Evolutionary conservation across 2,113 vertebrate species (phyloP), one percentile per base, ranked within the genome.

Genomic region (Alexandromys fortis): DNA sequence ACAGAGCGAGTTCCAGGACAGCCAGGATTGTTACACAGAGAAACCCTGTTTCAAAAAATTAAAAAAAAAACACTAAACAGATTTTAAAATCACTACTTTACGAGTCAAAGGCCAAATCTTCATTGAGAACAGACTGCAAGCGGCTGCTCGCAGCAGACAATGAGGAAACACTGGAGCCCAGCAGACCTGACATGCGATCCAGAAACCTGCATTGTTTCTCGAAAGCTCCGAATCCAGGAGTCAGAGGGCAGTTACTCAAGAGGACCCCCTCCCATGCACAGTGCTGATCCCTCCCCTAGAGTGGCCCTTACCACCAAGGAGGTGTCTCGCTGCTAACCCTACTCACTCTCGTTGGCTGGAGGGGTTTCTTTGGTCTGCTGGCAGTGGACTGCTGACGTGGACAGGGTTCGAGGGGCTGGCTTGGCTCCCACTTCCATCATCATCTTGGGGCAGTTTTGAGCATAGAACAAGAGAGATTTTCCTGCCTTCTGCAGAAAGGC

Each of bases 371-470:
- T 98, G 11, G 98, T 98, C 97, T 98, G 99, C 97, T 99, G 99
- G 91, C 98, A 98, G 86, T 95, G 97, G 78, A 98, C 97, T 1
- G 99, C 92, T 0, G 99, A 99, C 30, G 99, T 99, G 94, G 98
- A 98, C 68, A 99, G 97, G 24, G 98, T 91, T 16, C 99, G 98
- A 76, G 98, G 77, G 33, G 98, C 98, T 11, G 99, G 98, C 88
- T 99, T 99, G 47, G 99, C 98, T 21, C 97, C 99, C 72, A 99
- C 97, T 93, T 99, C 99, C 99, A 99, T 99, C 99, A 99, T 99
- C 99, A 99, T 99, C 58, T 99, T 98, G 3, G 99, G 99, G 96
- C 99, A 99, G 92, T 98, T 99, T 97, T 99, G 99, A 24, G 99
- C 99, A 35, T 99, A 99, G 2, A 98, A 98, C 30, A 99, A 98